Percentiles rank a stretch among this genome's conserved stretches.
Conservation (phyloP, 2,113 vertebrate genomes). For the Paradisaea rubra region DNA sequence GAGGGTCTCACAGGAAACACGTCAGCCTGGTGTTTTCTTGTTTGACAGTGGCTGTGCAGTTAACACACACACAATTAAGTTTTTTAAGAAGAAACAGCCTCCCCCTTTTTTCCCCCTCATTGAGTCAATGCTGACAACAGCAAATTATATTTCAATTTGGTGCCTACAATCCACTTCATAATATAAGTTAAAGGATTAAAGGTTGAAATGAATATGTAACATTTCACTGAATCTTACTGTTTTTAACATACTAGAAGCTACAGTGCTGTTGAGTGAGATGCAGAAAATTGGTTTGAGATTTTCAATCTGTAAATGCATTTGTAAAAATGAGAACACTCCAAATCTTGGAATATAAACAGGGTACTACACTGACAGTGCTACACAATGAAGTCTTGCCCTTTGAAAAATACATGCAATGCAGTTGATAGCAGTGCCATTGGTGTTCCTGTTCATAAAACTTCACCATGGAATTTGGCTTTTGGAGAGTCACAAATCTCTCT, state of each 20-base stretch:
- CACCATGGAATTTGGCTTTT: not conserved
- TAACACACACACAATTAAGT: not conserved
- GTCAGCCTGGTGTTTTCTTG: not conserved
- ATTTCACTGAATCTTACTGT: not conserved
- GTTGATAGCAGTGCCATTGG: not conserved
- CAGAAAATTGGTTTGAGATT: not conserved
- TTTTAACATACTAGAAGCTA: not conserved
- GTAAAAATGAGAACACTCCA: not conserved
- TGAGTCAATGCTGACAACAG: not conserved
- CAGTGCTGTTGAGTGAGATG: not conserved
- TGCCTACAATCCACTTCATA: not conserved
- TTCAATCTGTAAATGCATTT: not conserved
- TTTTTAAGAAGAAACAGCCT: not conserved
- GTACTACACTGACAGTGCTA: not conserved
- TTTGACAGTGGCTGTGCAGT: not conserved
- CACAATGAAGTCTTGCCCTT: not conserved
- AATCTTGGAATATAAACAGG: not conserved
- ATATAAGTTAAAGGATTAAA: not conserved
- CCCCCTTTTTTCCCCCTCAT: fast-evolving
- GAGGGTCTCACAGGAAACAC: not conserved
- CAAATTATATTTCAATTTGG: not conserved
- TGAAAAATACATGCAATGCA: not conserved
- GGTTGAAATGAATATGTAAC: not conserved
- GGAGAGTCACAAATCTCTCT: not conserved
- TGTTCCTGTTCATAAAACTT: not conserved